Conservation (phyloP, 2,113 vertebrate genomes). For the Menura novaehollandiae region DNA sequence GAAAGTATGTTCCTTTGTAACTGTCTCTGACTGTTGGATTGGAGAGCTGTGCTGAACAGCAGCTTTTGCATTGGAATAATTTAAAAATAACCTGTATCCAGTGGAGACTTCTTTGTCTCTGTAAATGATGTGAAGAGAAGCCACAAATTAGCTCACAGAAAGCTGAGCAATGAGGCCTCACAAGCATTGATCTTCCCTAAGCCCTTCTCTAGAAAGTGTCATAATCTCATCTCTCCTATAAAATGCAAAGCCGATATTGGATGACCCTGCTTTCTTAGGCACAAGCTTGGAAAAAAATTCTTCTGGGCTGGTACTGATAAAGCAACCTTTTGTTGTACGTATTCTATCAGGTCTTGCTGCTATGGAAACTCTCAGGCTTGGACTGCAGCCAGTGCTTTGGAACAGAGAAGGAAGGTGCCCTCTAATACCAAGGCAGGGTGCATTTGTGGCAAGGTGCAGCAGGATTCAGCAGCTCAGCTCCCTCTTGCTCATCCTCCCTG, state of each 20-base stretch:
- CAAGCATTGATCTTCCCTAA: neutral
- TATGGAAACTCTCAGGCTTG: neutral
- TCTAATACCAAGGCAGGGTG: neutral
- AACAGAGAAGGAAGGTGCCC: neutral
- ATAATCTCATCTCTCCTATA: neutral
- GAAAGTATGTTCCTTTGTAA: neutral
- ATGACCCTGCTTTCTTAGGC: neutral
- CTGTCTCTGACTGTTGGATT: neutral
- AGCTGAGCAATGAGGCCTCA: neutral
- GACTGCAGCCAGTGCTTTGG: neutral
- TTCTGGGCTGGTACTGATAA: conserved; percentile 11
- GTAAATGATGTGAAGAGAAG: neutral
- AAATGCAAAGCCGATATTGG: neutral
- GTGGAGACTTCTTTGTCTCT: neutral
- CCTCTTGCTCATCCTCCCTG: neutral
- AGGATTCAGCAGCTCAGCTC: neutral
- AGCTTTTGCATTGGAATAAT: neutral
- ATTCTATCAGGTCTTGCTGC: neutral
- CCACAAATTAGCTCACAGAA: neutral
- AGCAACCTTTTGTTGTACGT: neutral
- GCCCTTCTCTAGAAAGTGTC: neutral
- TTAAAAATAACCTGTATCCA: neutral
- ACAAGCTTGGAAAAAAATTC: neutral
- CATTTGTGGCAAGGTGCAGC: neutral
- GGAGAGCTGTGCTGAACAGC: neutral